A percentile compares a stretch with the other conserved stretches of the same genome.
phyloP scores from a whole-genome alignment of 2,888 invertebrate species.

The Seladonia tumulorum region DNA sequence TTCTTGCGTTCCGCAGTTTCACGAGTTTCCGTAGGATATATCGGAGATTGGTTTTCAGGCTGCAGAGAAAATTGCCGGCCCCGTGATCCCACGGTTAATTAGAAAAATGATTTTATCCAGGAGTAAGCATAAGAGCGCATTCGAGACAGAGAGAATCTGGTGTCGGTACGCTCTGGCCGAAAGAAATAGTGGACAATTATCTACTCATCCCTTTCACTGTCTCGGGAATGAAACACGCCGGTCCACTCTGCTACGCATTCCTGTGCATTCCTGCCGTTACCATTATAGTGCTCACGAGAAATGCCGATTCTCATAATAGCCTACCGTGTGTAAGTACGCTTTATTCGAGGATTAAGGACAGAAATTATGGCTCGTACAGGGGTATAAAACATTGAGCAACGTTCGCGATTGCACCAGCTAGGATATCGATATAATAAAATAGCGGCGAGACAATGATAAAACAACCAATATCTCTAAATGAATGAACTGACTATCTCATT shows the following conservation, averaged over 20 bases:
- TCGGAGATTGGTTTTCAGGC: not conserved
- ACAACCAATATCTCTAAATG: not conserved
- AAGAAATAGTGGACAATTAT: conserved; percentile 67
- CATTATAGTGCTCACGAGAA: conserved; percentile 44
- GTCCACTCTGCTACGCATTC: conserved; percentile 57
- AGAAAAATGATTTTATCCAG: conserved; percentile 64
- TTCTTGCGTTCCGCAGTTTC: not conserved
- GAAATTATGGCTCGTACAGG: conserved; percentile 44
- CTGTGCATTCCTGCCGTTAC: conserved; percentile 54
- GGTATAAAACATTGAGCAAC: conserved; percentile 30
- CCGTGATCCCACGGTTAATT: conserved; percentile 49
- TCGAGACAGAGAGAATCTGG: conserved; percentile 33
- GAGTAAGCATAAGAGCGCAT: conserved; percentile 16
- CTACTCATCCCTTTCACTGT: conserved; percentile 60
- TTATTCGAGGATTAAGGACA: conserved; percentile 54
- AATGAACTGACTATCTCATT: not conserved
- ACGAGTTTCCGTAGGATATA: no score
- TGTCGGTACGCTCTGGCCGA: conserved; percentile 27
- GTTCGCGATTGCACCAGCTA: conserved; percentile 10
- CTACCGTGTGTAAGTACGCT: conserved; percentile 11
- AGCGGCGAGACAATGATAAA: not conserved
- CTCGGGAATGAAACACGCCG: conserved; percentile 54
- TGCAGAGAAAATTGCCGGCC: not conserved
- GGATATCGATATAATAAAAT: conserved; percentile 17
- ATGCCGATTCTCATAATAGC: conserved; percentile 52